Evolutionary conservation across 1,140 invertebrate genomes (phyloP).

Genomic region (Cotesia typhae): DNA sequence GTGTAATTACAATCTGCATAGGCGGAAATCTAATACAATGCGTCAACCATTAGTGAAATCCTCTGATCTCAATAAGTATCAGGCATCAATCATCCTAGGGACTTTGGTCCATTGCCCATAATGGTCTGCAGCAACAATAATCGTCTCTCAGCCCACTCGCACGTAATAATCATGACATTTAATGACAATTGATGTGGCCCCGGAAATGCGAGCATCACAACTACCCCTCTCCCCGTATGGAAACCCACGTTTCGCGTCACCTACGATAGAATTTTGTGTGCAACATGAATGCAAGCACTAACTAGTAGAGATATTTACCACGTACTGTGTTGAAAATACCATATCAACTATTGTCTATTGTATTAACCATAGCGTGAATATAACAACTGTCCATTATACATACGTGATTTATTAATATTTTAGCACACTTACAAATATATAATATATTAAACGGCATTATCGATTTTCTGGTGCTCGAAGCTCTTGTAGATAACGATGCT

Average conservation of each 20-base stretch:
- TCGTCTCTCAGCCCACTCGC: constrained; percentile 50
- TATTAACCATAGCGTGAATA: constrained; percentile 14
- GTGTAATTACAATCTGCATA: not conserved
- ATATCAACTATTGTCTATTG: constrained; percentile 39
- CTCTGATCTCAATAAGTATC: constrained; percentile 47
- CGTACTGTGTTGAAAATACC: too few species aligned
- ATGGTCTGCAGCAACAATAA: constrained; percentile 58
- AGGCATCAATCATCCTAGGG: constrained; percentile 38
- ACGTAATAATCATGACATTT: constrained; percentile 61
- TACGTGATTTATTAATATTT: constrained; percentile 47
- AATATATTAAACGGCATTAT: not conserved
- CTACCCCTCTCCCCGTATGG: constrained; percentile 29
- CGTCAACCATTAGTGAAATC: constrained; percentile 55
- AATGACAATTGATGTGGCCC: constrained; percentile 64
- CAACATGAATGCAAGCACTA: too few species aligned
- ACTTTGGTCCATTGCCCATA: constrained; percentile 47
- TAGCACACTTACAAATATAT: constrained; percentile 25
- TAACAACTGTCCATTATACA: constrained; percentile 30
- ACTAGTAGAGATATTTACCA: too few species aligned
- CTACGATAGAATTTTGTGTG: constrained; percentile 28
- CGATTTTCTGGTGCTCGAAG: not conserved
- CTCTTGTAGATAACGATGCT: constrained; percentile 23
- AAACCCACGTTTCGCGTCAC: constrained; percentile 35
- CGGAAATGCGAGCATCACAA: constrained; percentile 53
- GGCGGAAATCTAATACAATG: constrained; percentile 42